phyloP scores from a whole-genome alignment of 2,888 invertebrate genomes.

The Drosophila prostipennis region DNA sequence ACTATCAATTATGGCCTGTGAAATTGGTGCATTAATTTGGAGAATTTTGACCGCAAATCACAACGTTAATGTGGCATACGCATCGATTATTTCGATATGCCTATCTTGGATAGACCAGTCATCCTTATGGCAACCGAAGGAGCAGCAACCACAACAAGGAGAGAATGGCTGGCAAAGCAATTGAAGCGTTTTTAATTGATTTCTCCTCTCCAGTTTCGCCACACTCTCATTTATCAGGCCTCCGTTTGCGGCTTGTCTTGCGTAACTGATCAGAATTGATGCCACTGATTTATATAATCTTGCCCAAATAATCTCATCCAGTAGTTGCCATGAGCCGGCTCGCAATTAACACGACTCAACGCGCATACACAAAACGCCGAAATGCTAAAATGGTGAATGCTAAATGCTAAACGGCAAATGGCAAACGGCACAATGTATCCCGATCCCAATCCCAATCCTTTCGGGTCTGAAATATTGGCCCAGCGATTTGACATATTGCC shows the following conservation, averaged over 20 bases:
- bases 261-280: constrained; percentile 47
- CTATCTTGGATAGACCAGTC: background rate
- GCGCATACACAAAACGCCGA: constrained; percentile 53
- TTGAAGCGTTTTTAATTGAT: constrained; percentile 70
- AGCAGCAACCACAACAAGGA: constrained; percentile 29
- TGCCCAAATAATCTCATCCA: constrained; percentile 60
- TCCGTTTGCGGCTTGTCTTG: constrained; percentile 28
- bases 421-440: constrained; percentile 14
- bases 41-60: constrained; percentile 21
- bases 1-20: background rate
- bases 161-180: constrained; percentile 36
- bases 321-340: constrained; percentile 46
- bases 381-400: constrained; percentile 55
- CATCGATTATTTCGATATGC: constrained; percentile 36
- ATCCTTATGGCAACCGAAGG: constrained; percentile 34
- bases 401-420: constrained; percentile 48
- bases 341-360: constrained; percentile 75
- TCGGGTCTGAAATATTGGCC: constrained; percentile 72
- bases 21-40: constrained; percentile 10
- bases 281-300: constrained; percentile 66
- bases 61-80: constrained; percentile 34
- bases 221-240: constrained; percentile 37
- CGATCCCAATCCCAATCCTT: constrained; percentile 43
- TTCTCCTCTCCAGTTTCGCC: constrained; percentile 42
- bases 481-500: constrained; percentile 77